Base-by-base conservation (phyloP, 2,888 invertebrate genomes). In the Tinea semifulvella region DNA sequence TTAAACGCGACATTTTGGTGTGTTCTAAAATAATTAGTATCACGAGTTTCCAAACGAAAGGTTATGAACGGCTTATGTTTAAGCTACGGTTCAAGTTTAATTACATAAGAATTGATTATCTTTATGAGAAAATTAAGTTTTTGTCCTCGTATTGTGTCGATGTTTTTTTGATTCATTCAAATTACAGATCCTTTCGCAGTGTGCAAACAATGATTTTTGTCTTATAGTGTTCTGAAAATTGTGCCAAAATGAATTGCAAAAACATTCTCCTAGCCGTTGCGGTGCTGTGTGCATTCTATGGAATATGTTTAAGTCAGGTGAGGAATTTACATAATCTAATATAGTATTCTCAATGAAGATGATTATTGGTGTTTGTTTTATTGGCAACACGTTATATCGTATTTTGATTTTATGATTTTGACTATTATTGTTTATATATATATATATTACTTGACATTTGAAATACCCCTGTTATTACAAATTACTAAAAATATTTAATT, bases 11-110 rank as follows among this genome's bases (percentile, higher is more conserved):
- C 31, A 31, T 31, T 31, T 31, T 31, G 13, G 31, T 31, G 31
- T 31, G 31, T 31, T 31, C 31, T 31, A 31, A 31, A 31, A 31
- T 31, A 31, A 31, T 31, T 31, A 31, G 31, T 31, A 13, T 31
- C 13, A 31, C 6, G 13, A 31, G 31, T 31, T 31, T 14, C 11
- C 13, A 31, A 31, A 31, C 13, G 31, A 31, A 31, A 31, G 31
- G 31, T 31, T 31, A 31, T 13, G 31, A 31, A 31, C 31, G 31
- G 2, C 26, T 26, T 6, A 31, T 31, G n/a, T 31, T 27, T 11
- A 7, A 27, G 10, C 26, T 26, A 26, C 6, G 2, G 13, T 31
- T 13, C 31, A 31, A 31, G 31, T 31, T 13, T 31, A 31, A 31
- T 31, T 31, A 6, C 31, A 31, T 13, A 31, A 31, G 6, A 13